Conservation (phyloP, 2,888 invertebrate genomes). For the Trichopoda pennipes region DNA sequence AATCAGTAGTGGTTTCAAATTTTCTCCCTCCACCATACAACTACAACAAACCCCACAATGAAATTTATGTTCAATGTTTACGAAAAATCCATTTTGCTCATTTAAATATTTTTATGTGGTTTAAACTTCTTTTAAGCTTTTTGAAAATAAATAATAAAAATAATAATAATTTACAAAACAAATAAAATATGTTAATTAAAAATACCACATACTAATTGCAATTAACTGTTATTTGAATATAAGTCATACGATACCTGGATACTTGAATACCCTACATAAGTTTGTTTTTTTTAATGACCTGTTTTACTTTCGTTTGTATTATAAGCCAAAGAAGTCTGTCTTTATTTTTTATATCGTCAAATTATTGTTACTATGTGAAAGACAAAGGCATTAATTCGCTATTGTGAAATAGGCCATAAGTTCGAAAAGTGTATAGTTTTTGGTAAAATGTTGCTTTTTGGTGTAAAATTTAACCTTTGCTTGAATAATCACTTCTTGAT, state of each 20-base stretch:
- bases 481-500: too few species aligned
- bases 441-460: too few species aligned
- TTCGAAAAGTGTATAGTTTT: too few species aligned
- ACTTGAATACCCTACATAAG: conserved; percentile 18
- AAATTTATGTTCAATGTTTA: background rate
- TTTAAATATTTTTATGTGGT: conserved; percentile 23
- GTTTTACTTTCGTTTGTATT: too few species aligned
- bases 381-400: too few species aligned
- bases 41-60: background rate
- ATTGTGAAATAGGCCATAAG: too few species aligned
- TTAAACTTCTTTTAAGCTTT: conserved; percentile 8
- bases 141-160: background rate
- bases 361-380: too few species aligned
- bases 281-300: too few species aligned
- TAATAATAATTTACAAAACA: conserved; percentile 13
- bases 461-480: too few species aligned
- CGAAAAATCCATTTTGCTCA: conserved; percentile 2
- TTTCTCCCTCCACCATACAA: background rate
- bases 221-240: conserved; percentile 7
- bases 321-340: too few species aligned
- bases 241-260: background rate
- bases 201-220: conserved; percentile 31
- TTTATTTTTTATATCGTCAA: too few species aligned
- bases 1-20: too few species aligned
- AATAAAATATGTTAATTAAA: conserved; percentile 43